Evolutionary conservation across 2,888 invertebrate genomes (phyloP).

Genomic region (Epinotia demarniana): DNA sequence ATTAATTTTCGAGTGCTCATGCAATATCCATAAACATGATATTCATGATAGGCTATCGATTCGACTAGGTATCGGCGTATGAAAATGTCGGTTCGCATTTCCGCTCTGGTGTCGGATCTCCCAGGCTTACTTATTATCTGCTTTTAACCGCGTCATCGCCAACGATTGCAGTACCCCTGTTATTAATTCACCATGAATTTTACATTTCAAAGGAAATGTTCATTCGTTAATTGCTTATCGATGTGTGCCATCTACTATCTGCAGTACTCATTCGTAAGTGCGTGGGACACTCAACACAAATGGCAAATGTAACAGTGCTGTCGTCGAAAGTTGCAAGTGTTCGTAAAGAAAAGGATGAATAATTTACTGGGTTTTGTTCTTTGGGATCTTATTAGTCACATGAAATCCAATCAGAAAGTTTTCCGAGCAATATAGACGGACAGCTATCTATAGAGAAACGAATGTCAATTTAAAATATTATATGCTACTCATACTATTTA

Average conservation of each 20-base stretch:
- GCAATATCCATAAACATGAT: slow-evolving; percentile 63
- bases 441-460: neutral
- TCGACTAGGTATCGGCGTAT: slow-evolving; percentile 53
- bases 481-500: neutral
- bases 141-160: slow-evolving; percentile 57
- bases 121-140: slow-evolving; percentile 46
- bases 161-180: slow-evolving; percentile 51
- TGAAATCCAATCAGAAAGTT: neutral
- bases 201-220: slow-evolving; percentile 50
- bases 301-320: neutral
- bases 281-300: slow-evolving; percentile 22
- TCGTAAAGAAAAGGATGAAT: neutral
- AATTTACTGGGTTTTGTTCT: neutral
- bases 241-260: slow-evolving; percentile 36
- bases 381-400: neutral
- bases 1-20: slow-evolving; percentile 57
- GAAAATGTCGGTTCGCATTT: slow-evolving; percentile 44
- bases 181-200: slow-evolving; percentile 56
- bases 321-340: neutral
- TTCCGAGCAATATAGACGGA: neutral
- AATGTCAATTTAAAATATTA: no score
- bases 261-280: slow-evolving; percentile 29
- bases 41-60: slow-evolving; percentile 59
- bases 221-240: slow-evolving; percentile 45
- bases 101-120: slow-evolving; percentile 44